These are phyloP conservation scores for Chloropsis cyanopogon DNA, from an alignment of 2,113 vertebrate species.

Conservation along the genomic window DNA sequence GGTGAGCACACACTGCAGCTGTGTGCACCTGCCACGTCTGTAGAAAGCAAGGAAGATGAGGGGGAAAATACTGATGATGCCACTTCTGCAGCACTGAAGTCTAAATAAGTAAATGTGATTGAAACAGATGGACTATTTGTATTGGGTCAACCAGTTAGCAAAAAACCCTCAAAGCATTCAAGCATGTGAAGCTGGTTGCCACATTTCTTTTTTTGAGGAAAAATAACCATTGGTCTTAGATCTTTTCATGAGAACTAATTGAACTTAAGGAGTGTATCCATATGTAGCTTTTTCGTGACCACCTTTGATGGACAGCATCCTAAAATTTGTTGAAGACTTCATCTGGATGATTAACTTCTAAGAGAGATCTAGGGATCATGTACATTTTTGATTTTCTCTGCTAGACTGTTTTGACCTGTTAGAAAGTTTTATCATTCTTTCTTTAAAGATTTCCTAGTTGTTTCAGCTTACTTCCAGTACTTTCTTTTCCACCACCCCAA, in stretches of 20 bases:
- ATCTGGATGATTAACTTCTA: not conserved
- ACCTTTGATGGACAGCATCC: not conserved
- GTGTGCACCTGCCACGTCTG: not conserved
- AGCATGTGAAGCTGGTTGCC: not conserved
- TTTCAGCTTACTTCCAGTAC: not conserved
- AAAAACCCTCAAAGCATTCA: not conserved
- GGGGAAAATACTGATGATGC: not conserved
- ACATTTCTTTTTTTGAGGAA: not conserved
- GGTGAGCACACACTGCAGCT: rapidly evolving
- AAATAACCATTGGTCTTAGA: not conserved
- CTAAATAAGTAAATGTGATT: not conserved
- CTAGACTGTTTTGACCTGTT: not conserved
- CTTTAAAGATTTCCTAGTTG: not conserved
- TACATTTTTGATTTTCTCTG: not conserved
- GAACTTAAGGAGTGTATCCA: not conserved
- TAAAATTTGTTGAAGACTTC: not conserved
- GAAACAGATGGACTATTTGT: not conserved
- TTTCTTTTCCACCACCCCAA: not conserved
- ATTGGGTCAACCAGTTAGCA: not conserved
- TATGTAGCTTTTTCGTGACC: not conserved
- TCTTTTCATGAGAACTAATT: not conserved
- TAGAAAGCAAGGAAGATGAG: not conserved
- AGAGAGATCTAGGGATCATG: not conserved
- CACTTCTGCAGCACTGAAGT: not conserved
- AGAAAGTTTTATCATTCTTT: not conserved